Evolutionary conservation across 1,140 invertebrate genomes (phyloP).

Genomic region (Bombus ignitus): DNA sequence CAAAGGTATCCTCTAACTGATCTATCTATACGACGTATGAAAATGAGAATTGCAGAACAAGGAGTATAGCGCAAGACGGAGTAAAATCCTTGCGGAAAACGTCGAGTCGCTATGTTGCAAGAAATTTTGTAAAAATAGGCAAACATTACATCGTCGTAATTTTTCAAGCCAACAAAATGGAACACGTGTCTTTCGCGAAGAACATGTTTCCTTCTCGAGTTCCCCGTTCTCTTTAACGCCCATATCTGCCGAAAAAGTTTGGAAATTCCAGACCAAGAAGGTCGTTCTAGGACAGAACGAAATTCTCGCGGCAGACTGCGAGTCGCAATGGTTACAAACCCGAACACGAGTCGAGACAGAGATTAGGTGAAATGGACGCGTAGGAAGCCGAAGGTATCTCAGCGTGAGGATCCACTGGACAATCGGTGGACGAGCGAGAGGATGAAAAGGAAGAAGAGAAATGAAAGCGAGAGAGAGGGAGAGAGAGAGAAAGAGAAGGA

Average conservation of each 20-base stretch:
- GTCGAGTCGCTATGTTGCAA: too few species aligned
- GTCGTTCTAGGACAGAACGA: neutral
- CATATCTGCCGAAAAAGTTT: accelerated
- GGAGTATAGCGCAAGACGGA: too few species aligned
- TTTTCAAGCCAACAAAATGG: too few species aligned
- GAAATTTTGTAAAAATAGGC: too few species aligned
- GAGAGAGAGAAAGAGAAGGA: neutral
- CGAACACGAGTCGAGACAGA: neutral
- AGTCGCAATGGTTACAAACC: neutral
- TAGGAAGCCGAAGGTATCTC: neutral
- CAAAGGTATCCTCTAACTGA: too few species aligned
- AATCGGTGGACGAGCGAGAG: neutral
- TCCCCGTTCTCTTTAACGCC: too few species aligned
- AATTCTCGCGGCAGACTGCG: neutral
- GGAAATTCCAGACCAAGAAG: neutral
- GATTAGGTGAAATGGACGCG: constrained; percentile 42
- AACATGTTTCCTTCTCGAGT: too few species aligned
- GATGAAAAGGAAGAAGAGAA: neutral
- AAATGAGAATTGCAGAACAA: too few species aligned
- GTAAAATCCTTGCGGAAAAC: too few species aligned
- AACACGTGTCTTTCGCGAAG: too few species aligned
- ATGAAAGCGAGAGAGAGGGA: neutral
- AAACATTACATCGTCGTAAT: too few species aligned
- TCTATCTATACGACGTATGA: too few species aligned
- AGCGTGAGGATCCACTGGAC: neutral